Percentiles rank a stretch among this genome's conserved stretches.
phyloP scores from a whole-genome alignment of 2,797 vertebrate species.

The Syncerus caffer region DNA sequence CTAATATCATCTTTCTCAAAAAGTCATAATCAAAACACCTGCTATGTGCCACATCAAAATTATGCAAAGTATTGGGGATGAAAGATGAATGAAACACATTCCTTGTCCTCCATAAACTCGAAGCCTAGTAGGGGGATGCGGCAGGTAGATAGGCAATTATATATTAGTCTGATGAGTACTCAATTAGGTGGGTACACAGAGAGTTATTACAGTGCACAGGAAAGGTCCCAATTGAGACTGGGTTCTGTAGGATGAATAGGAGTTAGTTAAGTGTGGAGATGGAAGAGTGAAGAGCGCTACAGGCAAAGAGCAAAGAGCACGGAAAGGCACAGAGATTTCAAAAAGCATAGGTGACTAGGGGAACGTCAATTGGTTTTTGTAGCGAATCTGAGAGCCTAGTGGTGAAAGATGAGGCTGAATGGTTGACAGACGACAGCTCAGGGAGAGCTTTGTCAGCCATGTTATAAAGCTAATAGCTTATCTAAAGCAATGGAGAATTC shows the following conservation, averaged over 20 bases:
- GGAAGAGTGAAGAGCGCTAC: neutral
- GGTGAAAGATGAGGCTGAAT: neutral
- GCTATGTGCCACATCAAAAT: neutral
- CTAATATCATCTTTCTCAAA: neutral
- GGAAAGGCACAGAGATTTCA: neutral
- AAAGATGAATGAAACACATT: neutral
- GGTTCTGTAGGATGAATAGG: neutral
- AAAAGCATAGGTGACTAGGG: neutral
- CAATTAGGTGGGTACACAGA: neutral
- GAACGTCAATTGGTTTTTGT: neutral
- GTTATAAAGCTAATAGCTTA: conserved; percentile 3
- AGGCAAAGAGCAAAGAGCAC: neutral
- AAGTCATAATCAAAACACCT: conserved; percentile 24
- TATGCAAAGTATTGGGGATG: neutral
- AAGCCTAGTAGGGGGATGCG: neutral
- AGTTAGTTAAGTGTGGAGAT: neutral
- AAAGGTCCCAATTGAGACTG: neutral
- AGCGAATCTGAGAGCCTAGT: neutral
- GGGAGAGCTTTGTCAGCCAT: neutral
- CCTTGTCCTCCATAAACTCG: neutral
- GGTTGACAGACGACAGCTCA: neutral
- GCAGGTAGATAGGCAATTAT: neutral
- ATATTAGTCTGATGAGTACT: neutral
- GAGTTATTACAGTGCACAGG: neutral
- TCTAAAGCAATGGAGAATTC: neutral